Evolutionary conservation across 2,888 invertebrate species (phyloP).

Genomic region (Choristoneura rosaceana): DNA sequence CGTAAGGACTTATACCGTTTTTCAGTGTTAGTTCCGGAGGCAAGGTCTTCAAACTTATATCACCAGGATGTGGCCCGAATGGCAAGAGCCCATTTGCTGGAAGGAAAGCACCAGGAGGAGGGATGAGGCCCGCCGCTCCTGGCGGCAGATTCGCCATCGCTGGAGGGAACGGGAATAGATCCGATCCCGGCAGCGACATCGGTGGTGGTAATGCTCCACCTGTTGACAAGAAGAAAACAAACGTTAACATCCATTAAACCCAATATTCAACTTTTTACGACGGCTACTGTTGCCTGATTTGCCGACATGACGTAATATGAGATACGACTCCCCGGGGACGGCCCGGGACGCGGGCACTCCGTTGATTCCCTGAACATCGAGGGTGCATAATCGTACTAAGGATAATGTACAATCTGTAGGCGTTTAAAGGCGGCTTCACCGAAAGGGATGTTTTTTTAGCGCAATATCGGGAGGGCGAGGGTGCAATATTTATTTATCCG

Average conservation of each 20-base stretch:
- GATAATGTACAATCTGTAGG: slow-evolving; percentile 86
- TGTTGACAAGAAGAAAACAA: slow-evolving; percentile 66
- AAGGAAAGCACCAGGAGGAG: slow-evolving; percentile 85
- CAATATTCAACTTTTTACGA: slow-evolving; percentile 51
- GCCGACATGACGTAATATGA: slow-evolving; percentile 83
- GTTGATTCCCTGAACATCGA: slow-evolving; percentile 82
- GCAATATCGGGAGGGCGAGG: slow-evolving; percentile 82
- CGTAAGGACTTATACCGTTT: slow-evolving; percentile 86
- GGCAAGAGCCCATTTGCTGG: slow-evolving; percentile 84
- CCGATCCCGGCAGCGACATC: slow-evolving; percentile 72
- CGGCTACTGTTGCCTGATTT: slow-evolving; percentile 64
- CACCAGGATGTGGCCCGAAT: slow-evolving; percentile 83
- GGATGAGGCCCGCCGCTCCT: slow-evolving; percentile 75
- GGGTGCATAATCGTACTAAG: slow-evolving; percentile 86
- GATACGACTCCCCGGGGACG: slow-evolving; percentile 76
- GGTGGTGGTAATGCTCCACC: slow-evolving; percentile 76
- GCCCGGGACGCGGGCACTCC: slow-evolving; percentile 76
- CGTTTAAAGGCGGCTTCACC: slow-evolving; percentile 84
- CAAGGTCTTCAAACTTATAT: slow-evolving; percentile 76
- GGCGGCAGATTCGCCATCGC: slow-evolving; percentile 75
- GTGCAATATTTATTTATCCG: slow-evolving; percentile 85
- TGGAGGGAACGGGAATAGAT: slow-evolving; percentile 78
- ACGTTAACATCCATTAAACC: slow-evolving; percentile 47
- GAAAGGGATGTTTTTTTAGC: slow-evolving; percentile 86
- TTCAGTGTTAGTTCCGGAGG: slow-evolving; percentile 81